Evolutionary conservation across 2,797 vertebrate species (phyloP), one percentile per base, ranked within the genome.

Genomic region (Cossypha heuglini): DNA sequence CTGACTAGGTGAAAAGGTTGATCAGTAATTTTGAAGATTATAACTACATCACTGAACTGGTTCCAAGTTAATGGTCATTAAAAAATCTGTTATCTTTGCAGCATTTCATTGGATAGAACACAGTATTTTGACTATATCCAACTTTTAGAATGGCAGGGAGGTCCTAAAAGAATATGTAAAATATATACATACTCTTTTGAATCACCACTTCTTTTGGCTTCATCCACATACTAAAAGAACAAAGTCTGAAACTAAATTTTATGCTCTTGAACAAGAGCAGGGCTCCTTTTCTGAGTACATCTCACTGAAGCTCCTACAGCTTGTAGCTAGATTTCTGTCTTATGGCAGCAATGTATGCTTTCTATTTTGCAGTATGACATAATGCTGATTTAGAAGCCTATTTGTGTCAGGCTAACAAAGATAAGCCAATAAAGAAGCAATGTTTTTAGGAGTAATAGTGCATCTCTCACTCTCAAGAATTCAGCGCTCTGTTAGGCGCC

Each of bases 1-100:
- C 79, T 93, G 88, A 95, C 64, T 48, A 57, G 26, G 31, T 43
- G 28, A 89, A 97, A 94, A 90, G 4, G 29, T 22, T 86, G 73
- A 84, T 88, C 29, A 64, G 75, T 94, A 81, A 83, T 91, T 95
- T 74, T 75, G 73, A 95, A 62, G 49, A 83, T 46, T 83, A 40
- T 21, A 86, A 67, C 13, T 77, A 80, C 58, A 83, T 86, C 6
- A 61, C 6, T 68, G 28, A 42, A 35, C 45, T 31, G 14, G 3
- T 80, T 86, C 52, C 57, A 91, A 77, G 25, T 58, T 72, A 94
- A 24, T 38, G n/a, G 52, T 40, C 64, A 71, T 68, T 61, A 43
- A 91, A 79, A 61, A 18, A 37, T 51, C 6, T 52, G 38, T 31
- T 69, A 57, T 13, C 20, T 88, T 78, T 51, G 46, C 21, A 90